Conservation (phyloP, 2,113 vertebrate genomes). For the Chauna torquata region DNA sequence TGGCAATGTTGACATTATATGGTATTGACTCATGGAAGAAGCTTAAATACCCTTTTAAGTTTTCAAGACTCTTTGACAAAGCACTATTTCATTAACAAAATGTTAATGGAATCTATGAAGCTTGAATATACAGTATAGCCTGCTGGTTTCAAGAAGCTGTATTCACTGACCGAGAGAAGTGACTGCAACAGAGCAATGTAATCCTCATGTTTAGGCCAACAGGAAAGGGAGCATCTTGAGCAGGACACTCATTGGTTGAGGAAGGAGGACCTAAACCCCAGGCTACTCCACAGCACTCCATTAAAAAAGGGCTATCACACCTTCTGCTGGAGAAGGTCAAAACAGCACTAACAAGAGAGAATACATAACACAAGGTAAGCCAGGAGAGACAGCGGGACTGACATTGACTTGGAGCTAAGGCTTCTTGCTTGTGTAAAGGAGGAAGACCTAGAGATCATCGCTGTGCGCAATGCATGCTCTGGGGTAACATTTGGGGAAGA, state of each 20-base stretch:
- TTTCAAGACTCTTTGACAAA: conserved; percentile 69
- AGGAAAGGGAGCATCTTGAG: not conserved
- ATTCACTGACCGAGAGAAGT: not conserved
- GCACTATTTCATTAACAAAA: conserved; percentile 72
- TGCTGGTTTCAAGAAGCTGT: not conserved
- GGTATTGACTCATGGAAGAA: conserved; percentile 68
- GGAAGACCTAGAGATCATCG: not conserved
- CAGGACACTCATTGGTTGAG: not conserved
- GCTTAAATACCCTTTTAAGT: conserved; percentile 73
- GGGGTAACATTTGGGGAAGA: not conserved
- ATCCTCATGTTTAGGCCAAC: not conserved
- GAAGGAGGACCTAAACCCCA: not conserved
- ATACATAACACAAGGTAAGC: not conserved
- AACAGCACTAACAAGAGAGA: not conserved
- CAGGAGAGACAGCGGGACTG: not conserved
- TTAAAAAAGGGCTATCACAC: conserved; percentile 39
- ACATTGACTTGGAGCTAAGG: not conserved
- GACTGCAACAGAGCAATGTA: not conserved
- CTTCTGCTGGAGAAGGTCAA: conserved; percentile 63
- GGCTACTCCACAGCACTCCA: not conserved
- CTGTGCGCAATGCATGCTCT: not conserved
- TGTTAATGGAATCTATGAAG: conserved; percentile 64
- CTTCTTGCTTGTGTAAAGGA: not conserved
- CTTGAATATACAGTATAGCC: not conserved
- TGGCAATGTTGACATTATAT: conserved; percentile 72